Base-by-base conservation (phyloP, 2,888 invertebrate genomes). In the Zaprionus bogoriensis region DNA sequence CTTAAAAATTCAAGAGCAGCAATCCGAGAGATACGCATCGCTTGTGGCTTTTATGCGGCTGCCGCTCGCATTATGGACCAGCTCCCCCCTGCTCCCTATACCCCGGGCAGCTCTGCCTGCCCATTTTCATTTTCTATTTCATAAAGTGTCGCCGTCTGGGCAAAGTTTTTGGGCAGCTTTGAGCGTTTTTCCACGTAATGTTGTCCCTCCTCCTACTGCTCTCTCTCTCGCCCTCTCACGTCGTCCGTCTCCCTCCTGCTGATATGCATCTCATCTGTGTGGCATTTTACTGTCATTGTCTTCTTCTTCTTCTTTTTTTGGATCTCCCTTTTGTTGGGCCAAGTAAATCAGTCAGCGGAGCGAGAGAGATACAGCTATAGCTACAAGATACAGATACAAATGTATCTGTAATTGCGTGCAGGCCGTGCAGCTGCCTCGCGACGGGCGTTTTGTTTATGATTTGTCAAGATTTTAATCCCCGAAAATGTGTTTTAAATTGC, bases 401-500 rank as follows among this genome's bases (percentile, higher is more conserved):
- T 67, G 70, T 70, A 67, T 61, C 59, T 50, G 73, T 73, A 69
- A 69, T 67, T 69, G 66, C 52, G 46, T 60, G 68, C 53, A 10
- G 62, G 51, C 42, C 57, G 48, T 52, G 63, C 62, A 60, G 53
- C 68, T 68, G 72, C 62, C 45, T 28, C 48, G 19, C 48, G 30
- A 20, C 61, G 60, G 36, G 19, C 80, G 64, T 80, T 83, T 77
- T 85, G 82, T 81, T 83, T 86, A 80, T 77, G 84, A 83, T 80
- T 86, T 83, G 81, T 86, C 83, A 77, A 77, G 84, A 86, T 76
- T 62, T 77, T 68, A 67, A 65, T 64, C 62, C 63, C 55, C 58
- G 61, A 77, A 83, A 83, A 86, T 82, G 80, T 77, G 67, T 77
- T 77, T 76, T 75, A 66, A 84, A 84, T 81, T 76, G 82, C 71